Evolutionary conservation across 2,113 vertebrate genomes (phyloP).

Genomic region (Scomber colias): DNA sequence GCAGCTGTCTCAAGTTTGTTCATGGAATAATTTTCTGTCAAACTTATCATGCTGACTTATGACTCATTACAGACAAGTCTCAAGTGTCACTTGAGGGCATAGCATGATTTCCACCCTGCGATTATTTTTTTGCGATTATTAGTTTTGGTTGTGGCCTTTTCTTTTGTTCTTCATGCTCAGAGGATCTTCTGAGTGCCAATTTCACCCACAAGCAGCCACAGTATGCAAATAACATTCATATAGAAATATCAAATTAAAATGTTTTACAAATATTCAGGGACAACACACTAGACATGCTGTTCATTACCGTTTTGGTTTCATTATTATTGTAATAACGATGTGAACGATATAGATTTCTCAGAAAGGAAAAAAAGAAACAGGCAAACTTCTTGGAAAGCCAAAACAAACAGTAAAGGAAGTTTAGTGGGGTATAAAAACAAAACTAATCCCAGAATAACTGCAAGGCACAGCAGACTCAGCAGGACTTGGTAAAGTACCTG

Average conservation of each 20-base stretch:
- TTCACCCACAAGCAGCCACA: conserved; percentile 43
- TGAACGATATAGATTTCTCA: neutral
- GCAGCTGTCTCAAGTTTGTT: conserved; percentile 25
- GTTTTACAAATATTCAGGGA: conserved; percentile 29
- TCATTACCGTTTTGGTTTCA: conserved; percentile 25
- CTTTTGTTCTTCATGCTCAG: conserved; percentile 33
- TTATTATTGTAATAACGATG: conserved; percentile 28
- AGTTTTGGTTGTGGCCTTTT: conserved; percentile 30
- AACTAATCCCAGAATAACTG: conserved; percentile 63
- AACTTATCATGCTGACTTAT: conserved; percentile 36
- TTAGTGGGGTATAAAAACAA: conserved; percentile 64
- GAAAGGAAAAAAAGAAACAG: conserved; percentile 42
- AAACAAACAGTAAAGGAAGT: conserved; percentile 38
- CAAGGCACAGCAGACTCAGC: conserved; percentile 57
- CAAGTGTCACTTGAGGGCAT: conserved; percentile 23
- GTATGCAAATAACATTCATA: neutral
- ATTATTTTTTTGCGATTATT: conserved; percentile 16
- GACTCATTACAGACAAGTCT: conserved; percentile 53
- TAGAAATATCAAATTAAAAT: conserved; percentile 22
- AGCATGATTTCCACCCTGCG: conserved; percentile 18
- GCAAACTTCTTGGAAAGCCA: conserved; percentile 31
- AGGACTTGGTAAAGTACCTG: conserved; percentile 75
- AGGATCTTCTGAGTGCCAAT: neutral
- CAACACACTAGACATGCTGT: neutral
- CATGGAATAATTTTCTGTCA: conserved; percentile 45